Evolutionary conservation across 2,113 vertebrate species (phyloP), one percentile per base, ranked within the genome.

Genomic region (Chaenogobius annularis): DNA sequence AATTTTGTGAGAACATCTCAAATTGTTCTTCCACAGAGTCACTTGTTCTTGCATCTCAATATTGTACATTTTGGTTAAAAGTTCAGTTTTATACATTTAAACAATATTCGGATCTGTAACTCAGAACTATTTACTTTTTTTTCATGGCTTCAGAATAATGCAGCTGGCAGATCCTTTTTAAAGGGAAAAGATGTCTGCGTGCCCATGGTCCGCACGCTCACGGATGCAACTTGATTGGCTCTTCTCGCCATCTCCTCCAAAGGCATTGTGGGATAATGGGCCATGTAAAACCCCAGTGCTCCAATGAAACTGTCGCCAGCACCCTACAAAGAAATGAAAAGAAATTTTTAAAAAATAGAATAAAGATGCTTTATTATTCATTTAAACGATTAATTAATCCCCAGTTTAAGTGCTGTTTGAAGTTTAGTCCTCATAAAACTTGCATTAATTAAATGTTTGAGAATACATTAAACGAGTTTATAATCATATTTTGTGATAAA

Each of bases 251-350:
- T 96, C 91, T 98, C 96, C 85, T 96, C 95, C 86, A 96, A 81
- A 70, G 94, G 71, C 86, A 98, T 79, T 67, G 78, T 66, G 68
- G 97, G 95, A 89, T 95, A 93, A 76, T 92, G 89, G 76, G 96
- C 96, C 90, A 96, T 88, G 92, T 96, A 98, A 91, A 96, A 99
- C 5, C 96, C 96, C 87, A 99, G 67, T 0, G 98, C 94, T 62
- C 97, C 97, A 61, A 98, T 93, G 83, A 99, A 99, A 86, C 98
- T 96, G 92, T 99, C 98, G 46, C 98, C 98, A 68, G 97, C 98
- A 1, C 98, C 98, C 98, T 99, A 88, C 22, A 83, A 87, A 92
- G 22, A 58, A 12, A 23, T 81, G n/a, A n/a, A n/a, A n/a, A n/a
- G n/a, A n/a, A n/a, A n/a, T n/a, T n/a, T n/a, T n/a, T n/a, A n/a